Base-by-base conservation (phyloP, 2,113 vertebrate genomes). In the Myxocyprinus asiaticus region DNA sequence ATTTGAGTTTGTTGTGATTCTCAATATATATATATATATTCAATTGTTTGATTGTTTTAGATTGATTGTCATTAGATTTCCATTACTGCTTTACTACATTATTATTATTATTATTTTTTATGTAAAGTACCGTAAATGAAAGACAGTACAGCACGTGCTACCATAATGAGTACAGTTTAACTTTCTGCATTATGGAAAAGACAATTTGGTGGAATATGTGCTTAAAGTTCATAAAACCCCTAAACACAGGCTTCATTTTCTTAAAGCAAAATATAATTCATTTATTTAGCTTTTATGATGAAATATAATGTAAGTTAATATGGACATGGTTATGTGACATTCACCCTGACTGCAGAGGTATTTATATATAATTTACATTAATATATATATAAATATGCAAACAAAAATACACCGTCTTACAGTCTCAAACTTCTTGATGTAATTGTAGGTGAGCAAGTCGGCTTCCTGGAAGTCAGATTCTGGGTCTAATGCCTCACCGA, bases 401-500 rank as follows among this genome's bases (percentile, higher is more conserved):
- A 55, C 11, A 55, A 11, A 55, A 55, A 55, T 14, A 55, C 11
- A 6, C 2, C 15, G 6, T 62, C 88, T 90, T 89, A 98, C 97
- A 0, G 93, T 96, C 88, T 99, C 97, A 86, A 99, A 95, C 76
- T 98, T 99, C 81, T 95, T 96, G 86, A 98, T 86, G 0, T 97
- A 97, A 88, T 97, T 99, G 92, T 96, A 97, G 68, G 98, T 99
- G 79, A 98, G 94, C 48, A 99, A 88, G 82, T 99, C 98, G 0
- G 95, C 98, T 80, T 99, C 98, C 86, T 98, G 95, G 43, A 99
- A 92, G 91, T 99, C 98, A 42, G 90, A 67, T 0, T 99, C 97
- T 0, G 93, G 91, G 83, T 99, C 95, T 11, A 98, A 92, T 0
- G 91, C 87, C 81, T 98, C 96, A 0, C 95, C 96, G 9, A 98